Evolutionary conservation across 2,797 vertebrate genomes (phyloP).

Genomic region (Chromobotia macracanthus): DNA sequence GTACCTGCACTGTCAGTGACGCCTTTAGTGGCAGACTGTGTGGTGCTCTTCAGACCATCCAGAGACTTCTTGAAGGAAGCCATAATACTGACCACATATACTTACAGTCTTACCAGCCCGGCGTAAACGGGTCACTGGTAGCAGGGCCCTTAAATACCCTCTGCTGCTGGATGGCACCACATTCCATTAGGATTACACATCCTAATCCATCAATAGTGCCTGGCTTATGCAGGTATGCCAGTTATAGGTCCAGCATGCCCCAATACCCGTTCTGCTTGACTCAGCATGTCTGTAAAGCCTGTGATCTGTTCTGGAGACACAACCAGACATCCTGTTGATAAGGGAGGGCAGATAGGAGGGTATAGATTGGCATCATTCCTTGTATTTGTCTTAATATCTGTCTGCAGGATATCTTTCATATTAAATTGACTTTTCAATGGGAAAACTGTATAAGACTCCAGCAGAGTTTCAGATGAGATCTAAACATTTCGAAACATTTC

Average conservation of each 20-base stretch:
- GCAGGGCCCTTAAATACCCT: slow-evolving; percentile 73
- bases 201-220: slow-evolving; percentile 66
- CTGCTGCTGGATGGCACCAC: slow-evolving; percentile 56
- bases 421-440: neutral
- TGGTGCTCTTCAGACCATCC: slow-evolving; percentile 72
- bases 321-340: slow-evolving; percentile 53
- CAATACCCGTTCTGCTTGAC: slow-evolving; percentile 47
- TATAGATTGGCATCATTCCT: neutral
- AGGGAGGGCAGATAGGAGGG: neutral
- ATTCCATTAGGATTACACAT: slow-evolving; percentile 74
- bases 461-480: too few species aligned
- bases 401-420: neutral
- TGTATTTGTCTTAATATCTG: neutral
- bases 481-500: too few species aligned
- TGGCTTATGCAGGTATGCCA: slow-evolving; percentile 70
- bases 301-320: slow-evolving; percentile 28
- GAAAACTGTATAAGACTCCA: neutral
- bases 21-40: slow-evolving; percentile 72
- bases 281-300: slow-evolving; percentile 69
- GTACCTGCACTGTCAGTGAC: slow-evolving; percentile 74
- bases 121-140: slow-evolving; percentile 53
- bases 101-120: slow-evolving; percentile 45
- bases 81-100: slow-evolving; percentile 67
- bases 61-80: slow-evolving; percentile 81
- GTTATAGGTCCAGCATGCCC: slow-evolving; percentile 60